phyloP scores from a whole-genome alignment of 1,140 invertebrate genomes.

The Sarcophaga peregrina region DNA sequence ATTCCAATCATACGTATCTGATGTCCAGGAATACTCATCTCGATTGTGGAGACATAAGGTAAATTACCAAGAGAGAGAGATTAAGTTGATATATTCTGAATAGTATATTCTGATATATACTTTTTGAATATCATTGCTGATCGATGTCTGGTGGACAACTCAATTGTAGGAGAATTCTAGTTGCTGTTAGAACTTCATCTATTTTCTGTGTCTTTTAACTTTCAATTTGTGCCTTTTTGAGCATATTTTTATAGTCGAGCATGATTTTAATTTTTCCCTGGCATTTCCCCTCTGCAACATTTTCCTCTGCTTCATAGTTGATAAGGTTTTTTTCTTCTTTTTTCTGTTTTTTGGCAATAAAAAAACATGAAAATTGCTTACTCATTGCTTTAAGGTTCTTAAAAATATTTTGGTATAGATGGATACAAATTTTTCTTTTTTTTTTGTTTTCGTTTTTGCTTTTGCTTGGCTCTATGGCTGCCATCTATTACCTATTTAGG shows the following conservation, averaged over 20 bases:
- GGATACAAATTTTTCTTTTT: neutral
- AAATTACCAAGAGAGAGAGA: no score
- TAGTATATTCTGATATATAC: no score
- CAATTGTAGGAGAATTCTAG: no score
- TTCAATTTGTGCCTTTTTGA: neutral
- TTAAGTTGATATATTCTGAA: no score
- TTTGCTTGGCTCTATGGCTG: neutral
- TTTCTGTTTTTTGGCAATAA: constrained; percentile 21
- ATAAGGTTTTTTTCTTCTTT: neutral
- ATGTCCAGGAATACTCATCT: no score
- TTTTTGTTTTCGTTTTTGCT: constrained; percentile 3
- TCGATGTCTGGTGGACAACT: no score
- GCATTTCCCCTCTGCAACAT: neutral
- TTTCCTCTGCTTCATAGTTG: neutral
- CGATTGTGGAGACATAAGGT: no score
- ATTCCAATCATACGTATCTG: no score
- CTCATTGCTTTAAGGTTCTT: constrained; percentile 37
- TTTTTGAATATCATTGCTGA: no score
- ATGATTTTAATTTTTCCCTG: constrained; percentile 19
- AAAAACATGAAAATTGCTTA: constrained; percentile 34
- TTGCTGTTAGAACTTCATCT: no score
- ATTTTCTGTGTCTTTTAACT: neutral
- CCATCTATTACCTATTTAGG: constrained; percentile 2
- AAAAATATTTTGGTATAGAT: neutral
- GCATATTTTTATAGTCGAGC: constrained; percentile 34